Evolutionary conservation across 1,140 invertebrate species (phyloP).

Genomic region (Eubasilissa regina): DNA sequence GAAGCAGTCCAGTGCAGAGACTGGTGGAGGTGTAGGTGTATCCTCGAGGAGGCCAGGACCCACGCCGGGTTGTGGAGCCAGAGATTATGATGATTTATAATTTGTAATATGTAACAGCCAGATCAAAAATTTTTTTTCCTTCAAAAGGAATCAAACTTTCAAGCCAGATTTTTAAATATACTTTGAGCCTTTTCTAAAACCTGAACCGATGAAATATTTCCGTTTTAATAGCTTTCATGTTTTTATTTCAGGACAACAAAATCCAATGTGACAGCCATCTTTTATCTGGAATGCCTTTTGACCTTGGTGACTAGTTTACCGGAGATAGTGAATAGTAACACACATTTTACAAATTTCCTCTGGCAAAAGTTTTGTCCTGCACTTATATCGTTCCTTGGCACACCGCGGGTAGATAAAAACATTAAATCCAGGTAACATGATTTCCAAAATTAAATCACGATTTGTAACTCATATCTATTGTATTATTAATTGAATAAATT

Average conservation of each 20-base stretch:
- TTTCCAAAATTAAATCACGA: background rate
- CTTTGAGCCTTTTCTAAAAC: no score
- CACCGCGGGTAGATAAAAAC: constrained; percentile 79
- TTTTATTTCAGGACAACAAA: constrained; percentile 70
- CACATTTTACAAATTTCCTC: constrained; percentile 87
- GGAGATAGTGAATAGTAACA: constrained; percentile 84
- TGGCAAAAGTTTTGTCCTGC: constrained; percentile 95
- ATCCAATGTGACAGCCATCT: constrained; percentile 79
- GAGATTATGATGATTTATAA: no score
- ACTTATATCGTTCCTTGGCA: constrained; percentile 87
- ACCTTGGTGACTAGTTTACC: constrained; percentile 88
- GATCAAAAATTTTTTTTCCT: background rate
- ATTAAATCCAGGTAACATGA: constrained; percentile 73
- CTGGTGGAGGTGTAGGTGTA: no score
- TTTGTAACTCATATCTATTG: background rate
- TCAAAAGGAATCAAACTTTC: background rate
- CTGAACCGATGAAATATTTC: background rate
- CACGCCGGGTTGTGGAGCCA: no score
- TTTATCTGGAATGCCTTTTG: constrained; percentile 89
- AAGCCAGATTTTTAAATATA: no score
- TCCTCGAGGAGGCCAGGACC: no score
- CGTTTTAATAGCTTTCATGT: background rate
- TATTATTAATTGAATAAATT: background rate
- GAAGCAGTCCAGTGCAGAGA: no score
- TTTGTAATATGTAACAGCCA: no score